phyloP scores from a whole-genome alignment of 2,113 vertebrate species.

The Illadopsis cleaveri region DNA sequence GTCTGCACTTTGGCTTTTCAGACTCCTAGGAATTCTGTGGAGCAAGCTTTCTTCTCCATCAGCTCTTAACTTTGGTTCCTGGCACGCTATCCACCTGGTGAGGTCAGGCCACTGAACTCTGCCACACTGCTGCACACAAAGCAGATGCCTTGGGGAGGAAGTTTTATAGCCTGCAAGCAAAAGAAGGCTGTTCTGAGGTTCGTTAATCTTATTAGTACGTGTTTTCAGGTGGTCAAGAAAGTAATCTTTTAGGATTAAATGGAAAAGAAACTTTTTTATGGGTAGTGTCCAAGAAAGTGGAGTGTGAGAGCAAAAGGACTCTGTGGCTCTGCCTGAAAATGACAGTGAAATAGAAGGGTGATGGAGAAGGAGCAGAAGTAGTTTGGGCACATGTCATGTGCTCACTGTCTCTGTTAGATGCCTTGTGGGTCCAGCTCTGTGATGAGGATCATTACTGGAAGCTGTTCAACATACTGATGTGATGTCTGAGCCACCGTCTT shows the following conservation, averaged over 20 bases:
- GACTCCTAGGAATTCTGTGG: constrained; percentile 10
- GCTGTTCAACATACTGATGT: not conserved
- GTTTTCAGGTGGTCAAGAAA: not conserved
- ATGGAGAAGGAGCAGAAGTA: not conserved
- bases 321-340: not conserved
- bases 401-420: fast-evolving
- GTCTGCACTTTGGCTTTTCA: constrained; percentile 37
- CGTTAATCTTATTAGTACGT: fast-evolving
- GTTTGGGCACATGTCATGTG: not conserved
- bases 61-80: not conserved
- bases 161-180: not conserved
- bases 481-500: not conserved
- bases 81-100: not conserved
- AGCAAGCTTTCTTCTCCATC: not conserved
- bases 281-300: not conserved
- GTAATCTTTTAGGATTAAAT: not conserved
- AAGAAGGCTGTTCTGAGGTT: not conserved
- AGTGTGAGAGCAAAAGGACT: fast-evolving
- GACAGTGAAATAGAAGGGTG: not conserved
- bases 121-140: not conserved
- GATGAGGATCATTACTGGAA: not conserved
- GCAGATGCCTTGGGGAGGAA: not conserved
- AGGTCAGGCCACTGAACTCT: not conserved
- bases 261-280: not conserved
- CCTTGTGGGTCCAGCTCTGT: not conserved